Base-by-base conservation (phyloP, 1,140 invertebrate genomes). In the Drosophila busckii region DNA sequence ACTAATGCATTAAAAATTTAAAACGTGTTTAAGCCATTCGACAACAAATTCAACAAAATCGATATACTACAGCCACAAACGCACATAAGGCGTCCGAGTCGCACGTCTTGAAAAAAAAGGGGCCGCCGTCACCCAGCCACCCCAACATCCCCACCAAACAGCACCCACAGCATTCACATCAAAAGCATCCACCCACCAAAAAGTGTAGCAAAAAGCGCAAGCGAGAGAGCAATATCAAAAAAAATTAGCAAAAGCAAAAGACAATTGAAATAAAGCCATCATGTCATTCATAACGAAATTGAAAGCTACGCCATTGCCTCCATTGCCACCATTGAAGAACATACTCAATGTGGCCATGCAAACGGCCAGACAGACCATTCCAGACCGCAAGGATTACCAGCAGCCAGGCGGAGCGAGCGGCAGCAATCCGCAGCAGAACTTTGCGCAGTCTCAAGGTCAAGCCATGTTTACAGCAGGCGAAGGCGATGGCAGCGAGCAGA, bases 331-430 rank as follows among this genome's bases (percentile, higher is more conserved):
- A 17, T 83, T 94, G 31, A 90, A 91, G 65, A 93, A 93, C 70
- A 92, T 93, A 9, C 84, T 95, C 56, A 94, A 94, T 80, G 93
- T 94, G 38, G 93, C 93, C 1, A 92, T 93, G 90, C 94, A 94
- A 86, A 93, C 93, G 10, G 89, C 94, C 19, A 91, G 93, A 49
- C 92, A 94, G 62, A 90, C 92, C 70, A 91, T 95, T 84, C 94
- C 94, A 15, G 92, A 93, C 17, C 92, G 92, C 35, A 78, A 87
- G 42, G 76, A 75, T 19, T 78, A 87, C 52, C 73, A 84, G 20
- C 88, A 88, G 59, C 84, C 84, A 52, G 45, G 48, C 5, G 73
- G 84, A 12, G 22, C 32, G 26, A 64, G 28, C 61, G 46, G 29
- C 69, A 64, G 28, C 31, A 60, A 65, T 44, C 40, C 70, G 32